These are phyloP conservation scores for Dione juno DNA, from an alignment of 2,888 invertebrate species.

Conservation along the genomic window DNA sequence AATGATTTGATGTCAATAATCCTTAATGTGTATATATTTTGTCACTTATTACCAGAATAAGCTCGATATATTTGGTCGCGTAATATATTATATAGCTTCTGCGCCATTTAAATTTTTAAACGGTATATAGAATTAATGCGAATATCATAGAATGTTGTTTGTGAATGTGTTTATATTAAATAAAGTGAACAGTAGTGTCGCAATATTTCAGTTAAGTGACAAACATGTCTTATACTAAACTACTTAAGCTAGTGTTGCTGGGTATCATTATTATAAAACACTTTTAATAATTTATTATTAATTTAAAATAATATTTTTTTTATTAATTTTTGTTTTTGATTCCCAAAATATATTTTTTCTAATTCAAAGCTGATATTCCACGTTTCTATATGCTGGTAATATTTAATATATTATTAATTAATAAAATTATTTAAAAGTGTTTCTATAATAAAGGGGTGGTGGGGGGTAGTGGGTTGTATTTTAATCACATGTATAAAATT, in stretches of 20 bases:
- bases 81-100: constrained; percentile 35
- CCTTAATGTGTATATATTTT: neutral
- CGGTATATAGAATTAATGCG: constrained; percentile 17
- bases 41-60: constrained; percentile 36
- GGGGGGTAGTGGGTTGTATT: constrained; percentile 16
- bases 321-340: too few relatives aligned
- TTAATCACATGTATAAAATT: constrained; percentile 22
- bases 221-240: constrained; percentile 23
- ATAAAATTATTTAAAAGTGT: constrained; percentile 35
- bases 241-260: constrained; percentile 41
- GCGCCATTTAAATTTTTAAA: constrained; percentile 23
- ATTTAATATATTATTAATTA: too few relatives aligned
- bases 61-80: constrained; percentile 39
- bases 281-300: constrained; percentile 32
- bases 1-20: neutral
- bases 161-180: constrained; percentile 13
- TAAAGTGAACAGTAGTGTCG: constrained; percentile 33
- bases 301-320: neutral
- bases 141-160: neutral
- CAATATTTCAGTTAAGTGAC: constrained; percentile 32
- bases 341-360: too few relatives aligned
- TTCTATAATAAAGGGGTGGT: constrained; percentile 29
- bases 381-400: too few relatives aligned
- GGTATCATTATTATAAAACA: constrained; percentile 38
- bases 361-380: too few relatives aligned